These are phyloP conservation scores for Lasioglossum villosulum DNA, from an alignment of 2,888 invertebrate genomes.

Conservation along the genomic window DNA sequence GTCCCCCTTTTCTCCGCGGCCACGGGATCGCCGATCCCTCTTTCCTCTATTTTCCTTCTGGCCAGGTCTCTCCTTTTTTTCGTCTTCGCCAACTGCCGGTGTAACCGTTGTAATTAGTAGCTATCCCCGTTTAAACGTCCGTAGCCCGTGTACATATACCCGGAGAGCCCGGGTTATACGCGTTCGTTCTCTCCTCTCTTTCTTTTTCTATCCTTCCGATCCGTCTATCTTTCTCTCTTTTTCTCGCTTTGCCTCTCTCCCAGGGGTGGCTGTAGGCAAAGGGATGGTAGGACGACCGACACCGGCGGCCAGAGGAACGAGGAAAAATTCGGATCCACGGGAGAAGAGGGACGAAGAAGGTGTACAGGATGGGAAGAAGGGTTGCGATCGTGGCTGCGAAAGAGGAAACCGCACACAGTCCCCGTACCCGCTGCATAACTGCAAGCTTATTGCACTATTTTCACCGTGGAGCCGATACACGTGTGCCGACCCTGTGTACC, in stretches of 20 bases:
- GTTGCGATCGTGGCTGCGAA: background rate
- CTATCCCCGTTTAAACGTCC: constrained; percentile 74
- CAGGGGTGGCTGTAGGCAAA: background rate
- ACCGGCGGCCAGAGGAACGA: background rate
- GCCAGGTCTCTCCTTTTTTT: constrained; percentile 45
- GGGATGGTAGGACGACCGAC: background rate
- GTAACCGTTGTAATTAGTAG: constrained; percentile 77
- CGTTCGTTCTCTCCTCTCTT: constrained; percentile 23
- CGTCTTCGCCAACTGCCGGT: constrained; percentile 64
- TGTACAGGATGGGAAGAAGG: background rate
- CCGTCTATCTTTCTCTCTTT: background rate
- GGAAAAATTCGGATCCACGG: background rate
- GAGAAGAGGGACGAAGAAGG: background rate
- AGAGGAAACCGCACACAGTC: constrained; percentile 66
- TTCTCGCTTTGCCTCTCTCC: background rate
- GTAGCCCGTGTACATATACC: constrained; percentile 50
- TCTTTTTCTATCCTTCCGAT: background rate
- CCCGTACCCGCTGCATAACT: constrained; percentile 69
- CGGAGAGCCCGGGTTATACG: constrained; percentile 17
- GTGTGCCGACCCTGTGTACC: constrained; percentile 46
- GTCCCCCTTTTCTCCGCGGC: constrained; percentile 27
- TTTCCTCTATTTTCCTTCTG: constrained; percentile 21
- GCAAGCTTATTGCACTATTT: constrained; percentile 73
- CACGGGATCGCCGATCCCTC: constrained; percentile 13
- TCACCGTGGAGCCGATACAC: constrained; percentile 72